Percentiles rank a stretch among this genome's conserved stretches.
phyloP scores from a whole-genome alignment of 2,888 invertebrate species.

The Drosophila atroscutellata region DNA sequence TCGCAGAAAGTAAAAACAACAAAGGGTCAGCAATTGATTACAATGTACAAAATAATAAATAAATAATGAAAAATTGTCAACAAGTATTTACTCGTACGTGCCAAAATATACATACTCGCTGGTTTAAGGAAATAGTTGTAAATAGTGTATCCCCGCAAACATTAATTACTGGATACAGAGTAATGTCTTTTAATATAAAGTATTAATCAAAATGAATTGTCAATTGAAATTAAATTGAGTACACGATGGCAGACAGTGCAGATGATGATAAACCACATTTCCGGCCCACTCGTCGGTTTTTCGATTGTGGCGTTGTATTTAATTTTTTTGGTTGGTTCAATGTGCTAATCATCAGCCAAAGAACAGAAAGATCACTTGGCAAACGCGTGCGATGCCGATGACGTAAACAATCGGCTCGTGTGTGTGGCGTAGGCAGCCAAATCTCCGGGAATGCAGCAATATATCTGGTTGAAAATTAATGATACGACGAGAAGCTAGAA shows the following conservation, averaged over 20 bases:
- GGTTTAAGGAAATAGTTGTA: not conserved
- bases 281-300: slow-evolving; percentile 13
- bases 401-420: slow-evolving; percentile 68
- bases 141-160: not conserved
- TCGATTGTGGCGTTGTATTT: slow-evolving; percentile 27
- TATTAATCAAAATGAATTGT: slow-evolving; percentile 29
- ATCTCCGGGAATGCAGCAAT: slow-evolving; percentile 24
- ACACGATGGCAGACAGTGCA: slow-evolving; percentile 12
- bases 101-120: not conserved
- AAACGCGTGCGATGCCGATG: slow-evolving; percentile 71
- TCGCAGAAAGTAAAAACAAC: slow-evolving; percentile 23
- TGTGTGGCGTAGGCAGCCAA: slow-evolving; percentile 44
- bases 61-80: not conserved
- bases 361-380: slow-evolving; percentile 69
- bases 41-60: not conserved
- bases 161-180: slow-evolving; percentile 20
- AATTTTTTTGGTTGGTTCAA: slow-evolving; percentile 46
- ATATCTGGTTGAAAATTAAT: slow-evolving; percentile 22
- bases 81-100: not conserved
- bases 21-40: slow-evolving; percentile 26
- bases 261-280: slow-evolving; percentile 37
- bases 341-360: slow-evolving; percentile 62
- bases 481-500: not conserved
- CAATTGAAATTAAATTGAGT: slow-evolving; percentile 44
- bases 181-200: slow-evolving; percentile 29